Evolutionary conservation across 2,113 vertebrate genomes (phyloP).

Genomic region (Uria aalge): DNA sequence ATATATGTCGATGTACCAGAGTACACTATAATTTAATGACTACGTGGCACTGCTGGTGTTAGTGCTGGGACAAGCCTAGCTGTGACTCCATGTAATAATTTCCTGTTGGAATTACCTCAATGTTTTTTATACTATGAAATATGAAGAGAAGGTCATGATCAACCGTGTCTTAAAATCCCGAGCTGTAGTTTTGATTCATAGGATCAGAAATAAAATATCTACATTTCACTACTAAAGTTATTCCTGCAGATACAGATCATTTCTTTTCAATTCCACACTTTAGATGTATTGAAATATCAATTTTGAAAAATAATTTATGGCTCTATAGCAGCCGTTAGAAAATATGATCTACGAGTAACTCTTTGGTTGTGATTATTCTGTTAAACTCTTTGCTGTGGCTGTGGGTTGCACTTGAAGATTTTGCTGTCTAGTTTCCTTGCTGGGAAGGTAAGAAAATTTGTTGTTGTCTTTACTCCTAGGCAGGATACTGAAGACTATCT

Average conservation of each 20-base stretch:
- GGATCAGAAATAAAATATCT: background rate
- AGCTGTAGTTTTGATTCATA: background rate
- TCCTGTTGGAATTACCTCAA: background rate
- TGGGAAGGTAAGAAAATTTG: background rate
- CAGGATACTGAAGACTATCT: background rate
- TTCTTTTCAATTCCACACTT: background rate
- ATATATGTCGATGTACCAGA: background rate
- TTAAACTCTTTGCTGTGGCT: background rate
- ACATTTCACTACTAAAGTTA: background rate
- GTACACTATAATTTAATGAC: background rate
- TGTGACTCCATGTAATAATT: background rate
- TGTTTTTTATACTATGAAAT: background rate
- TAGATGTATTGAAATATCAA: background rate
- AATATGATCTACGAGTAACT: background rate
- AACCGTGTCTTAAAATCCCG: background rate
- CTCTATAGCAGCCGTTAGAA: background rate
- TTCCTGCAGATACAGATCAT: background rate
- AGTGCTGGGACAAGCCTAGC: background rate
- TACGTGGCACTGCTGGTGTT: background rate
- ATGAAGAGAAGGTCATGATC: background rate
- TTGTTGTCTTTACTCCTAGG: background rate
- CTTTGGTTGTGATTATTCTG: background rate
- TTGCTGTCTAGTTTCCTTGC: background rate
- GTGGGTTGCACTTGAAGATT: background rate
- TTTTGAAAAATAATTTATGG: background rate